A percentile compares a stretch with the other conserved stretches of the same genome.
phyloP scores from a whole-genome alignment of 2,888 invertebrate species.

The Lissocephala sabroskyi region DNA sequence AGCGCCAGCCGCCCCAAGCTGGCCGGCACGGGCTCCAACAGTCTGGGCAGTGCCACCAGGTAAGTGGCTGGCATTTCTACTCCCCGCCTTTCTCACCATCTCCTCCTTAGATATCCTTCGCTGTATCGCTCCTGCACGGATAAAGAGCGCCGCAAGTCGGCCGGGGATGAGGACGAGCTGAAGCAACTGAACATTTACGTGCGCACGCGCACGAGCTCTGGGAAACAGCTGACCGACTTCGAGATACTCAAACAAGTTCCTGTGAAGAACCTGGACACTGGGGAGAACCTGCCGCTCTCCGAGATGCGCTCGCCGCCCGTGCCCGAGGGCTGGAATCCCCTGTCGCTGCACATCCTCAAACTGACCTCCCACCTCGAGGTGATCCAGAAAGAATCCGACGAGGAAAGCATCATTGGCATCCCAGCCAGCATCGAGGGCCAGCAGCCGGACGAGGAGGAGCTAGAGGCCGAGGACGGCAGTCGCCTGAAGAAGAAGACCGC shows the following conservation, averaged over 20 bases:
- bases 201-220: constrained; percentile 88
- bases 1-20: constrained; percentile 66
- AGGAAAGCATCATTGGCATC: constrained; percentile 80
- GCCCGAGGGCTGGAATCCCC: constrained; percentile 92
- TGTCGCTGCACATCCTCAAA: constrained; percentile 95
- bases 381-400: constrained; percentile 85
- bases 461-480: constrained; percentile 72
- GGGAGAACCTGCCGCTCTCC: constrained; percentile 94
- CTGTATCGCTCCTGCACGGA: constrained; percentile 64
- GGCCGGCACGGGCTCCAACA: constrained; percentile 73
- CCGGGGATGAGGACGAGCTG: constrained; percentile 84
- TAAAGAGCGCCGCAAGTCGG: constrained; percentile 83
- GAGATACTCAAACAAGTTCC: constrained; percentile 95
- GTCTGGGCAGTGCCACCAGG: constrained; percentile 73
- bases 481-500: constrained; percentile 73
- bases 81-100: too few species aligned
- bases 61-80: too few species aligned
- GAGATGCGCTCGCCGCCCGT: constrained; percentile 78
- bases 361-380: constrained; percentile 87
- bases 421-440: constrained; percentile 71
- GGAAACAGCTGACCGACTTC: constrained; percentile 89
- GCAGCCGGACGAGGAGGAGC: constrained; percentile 71
- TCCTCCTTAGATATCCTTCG: constrained; percentile 62
- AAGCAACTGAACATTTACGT: constrained; percentile 82
- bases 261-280: constrained; percentile 85